These are phyloP conservation scores for Gymnopithys bicolor DNA, from an alignment of 2,797 vertebrate genomes.

Conservation along the genomic window DNA sequence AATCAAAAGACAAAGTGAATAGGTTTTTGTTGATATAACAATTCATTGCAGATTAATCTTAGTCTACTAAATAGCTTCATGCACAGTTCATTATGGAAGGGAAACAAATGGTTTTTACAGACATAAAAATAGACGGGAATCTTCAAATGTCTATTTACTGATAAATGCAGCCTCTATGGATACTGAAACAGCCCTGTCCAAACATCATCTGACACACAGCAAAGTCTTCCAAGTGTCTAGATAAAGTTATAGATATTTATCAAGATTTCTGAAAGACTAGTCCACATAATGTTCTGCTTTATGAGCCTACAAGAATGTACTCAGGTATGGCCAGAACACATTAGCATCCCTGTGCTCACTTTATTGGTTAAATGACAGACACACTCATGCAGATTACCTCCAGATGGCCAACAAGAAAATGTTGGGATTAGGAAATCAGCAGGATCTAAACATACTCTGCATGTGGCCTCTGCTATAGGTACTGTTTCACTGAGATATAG, in stretches of 20 bases:
- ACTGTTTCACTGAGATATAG: neutral
- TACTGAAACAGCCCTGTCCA: neutral
- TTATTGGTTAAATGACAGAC: neutral
- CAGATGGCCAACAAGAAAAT: neutral
- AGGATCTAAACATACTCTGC: neutral
- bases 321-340: neutral
- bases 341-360: neutral
- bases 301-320: neutral
- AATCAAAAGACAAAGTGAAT: neutral
- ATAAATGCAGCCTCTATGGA: neutral
- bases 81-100: neutral
- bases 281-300: neutral
- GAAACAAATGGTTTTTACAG: neutral
- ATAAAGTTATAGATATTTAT: neutral
- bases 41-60: neutral
- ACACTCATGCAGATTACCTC: neutral
- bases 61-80: neutral
- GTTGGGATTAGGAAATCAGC: neutral
- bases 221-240: neutral
- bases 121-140: neutral
- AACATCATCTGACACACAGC: neutral
- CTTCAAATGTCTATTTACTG: neutral
- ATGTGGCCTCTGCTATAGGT: neutral
- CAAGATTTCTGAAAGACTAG: neutral
- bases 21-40: neutral